These are phyloP conservation scores for Conops quadrifasciatus DNA, from an alignment of 2,888 invertebrate species.

Conservation along the genomic window DNA sequence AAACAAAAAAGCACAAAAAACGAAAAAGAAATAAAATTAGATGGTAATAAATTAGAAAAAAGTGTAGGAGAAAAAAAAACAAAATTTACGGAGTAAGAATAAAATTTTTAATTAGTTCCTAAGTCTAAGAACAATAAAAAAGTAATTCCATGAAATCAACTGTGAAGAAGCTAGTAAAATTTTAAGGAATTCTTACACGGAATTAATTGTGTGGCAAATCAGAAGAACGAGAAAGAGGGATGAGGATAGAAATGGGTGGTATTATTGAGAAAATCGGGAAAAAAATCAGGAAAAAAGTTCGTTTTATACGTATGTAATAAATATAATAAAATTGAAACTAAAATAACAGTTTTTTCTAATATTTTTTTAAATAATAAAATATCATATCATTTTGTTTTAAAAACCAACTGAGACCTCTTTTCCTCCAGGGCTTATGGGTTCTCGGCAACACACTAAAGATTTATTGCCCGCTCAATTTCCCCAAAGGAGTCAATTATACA, in stretches of 20 bases:
- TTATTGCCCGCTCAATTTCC: slow-evolving; percentile 29
- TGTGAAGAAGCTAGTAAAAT: no score
- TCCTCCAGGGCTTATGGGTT: background rate
- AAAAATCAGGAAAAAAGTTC: no score
- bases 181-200: no score
- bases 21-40: slow-evolving; percentile 24
- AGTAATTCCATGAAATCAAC: background rate
- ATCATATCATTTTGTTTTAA: slow-evolving; percentile 8
- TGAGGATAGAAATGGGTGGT: no score
- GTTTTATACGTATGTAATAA: no score
- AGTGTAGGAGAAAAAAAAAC: background rate
- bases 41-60: slow-evolving; percentile 23
- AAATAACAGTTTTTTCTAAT: background rate
- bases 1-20: background rate
- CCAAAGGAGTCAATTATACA: slow-evolving; percentile 51
- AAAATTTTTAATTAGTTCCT: slow-evolving; percentile 15
- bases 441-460: slow-evolving; percentile 20
- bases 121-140: slow-evolving; percentile 10
- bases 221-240: no score
- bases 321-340: no score
- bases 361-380: background rate
- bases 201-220: no score
- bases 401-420: slow-evolving; percentile 17
- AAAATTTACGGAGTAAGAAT: background rate
- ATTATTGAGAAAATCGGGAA: no score